Evolutionary conservation across 1,140 invertebrate species (phyloP), one percentile per base, ranked within the genome.

Genomic region (Euwallacea fornicatus): DNA sequence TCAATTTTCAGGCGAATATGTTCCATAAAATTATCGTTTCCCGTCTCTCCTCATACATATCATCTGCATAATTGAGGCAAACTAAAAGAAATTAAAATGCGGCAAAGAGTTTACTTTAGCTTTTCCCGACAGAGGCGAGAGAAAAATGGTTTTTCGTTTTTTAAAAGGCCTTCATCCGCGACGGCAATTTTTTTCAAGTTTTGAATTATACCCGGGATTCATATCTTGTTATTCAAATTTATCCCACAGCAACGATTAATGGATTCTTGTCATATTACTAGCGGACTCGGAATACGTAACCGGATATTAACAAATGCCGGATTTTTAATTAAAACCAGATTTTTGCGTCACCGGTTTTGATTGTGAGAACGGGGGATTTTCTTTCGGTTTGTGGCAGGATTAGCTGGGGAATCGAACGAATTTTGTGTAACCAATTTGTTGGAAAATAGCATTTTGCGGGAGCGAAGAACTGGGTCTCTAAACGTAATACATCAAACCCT

Each of bases 321-420:
- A n/a, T 67, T 67, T 67, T 67, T 67, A 67, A 67, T 67, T 67
- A 67, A 67, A 67, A 56, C 54, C 65, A 67, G 54, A 67, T 58
- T 67, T 67, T 67, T 42, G 9, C 21, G 42, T 54, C 53, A 41
- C 50, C 42, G 58, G 10, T 58, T 67, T 55, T 58, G 65, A 67
- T 67, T 67, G 33, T 21, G 7, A n/a, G 13, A 41, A 10, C 42
- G 53, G 44, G 61, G 59, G 7, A 43, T 42, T 61, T 64, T 53
- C 15, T 61, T 64, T 64, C 46, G 42, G n/a, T 46, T 15, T 47
- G 7, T 7, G 21, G 21, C 21, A 33, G 21, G 21, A 33, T 33
- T 33, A 33, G 21, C 21, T 33, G 21, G 21, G 21, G 21, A 33
- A 33, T 33, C 21, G 21, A 33, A 33, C 21, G 21, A 33, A 33